Evolutionary conservation across 2,113 vertebrate genomes (phyloP), one percentile per base, ranked within the genome.

Genomic region (Rattus rattus): DNA sequence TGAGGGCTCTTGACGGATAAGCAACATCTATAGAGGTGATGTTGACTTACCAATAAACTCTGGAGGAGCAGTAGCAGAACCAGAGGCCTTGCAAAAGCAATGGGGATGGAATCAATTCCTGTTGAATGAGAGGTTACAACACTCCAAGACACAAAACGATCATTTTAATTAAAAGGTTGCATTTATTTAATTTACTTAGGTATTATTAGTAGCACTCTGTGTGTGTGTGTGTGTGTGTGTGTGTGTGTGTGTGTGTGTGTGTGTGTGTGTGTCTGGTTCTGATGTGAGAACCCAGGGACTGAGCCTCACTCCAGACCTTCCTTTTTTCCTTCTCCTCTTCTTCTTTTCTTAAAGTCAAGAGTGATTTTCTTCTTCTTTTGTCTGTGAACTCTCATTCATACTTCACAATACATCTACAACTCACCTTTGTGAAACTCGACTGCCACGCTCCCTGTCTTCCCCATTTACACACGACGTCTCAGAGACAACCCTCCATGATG

Each of bases 401-500:
- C 36, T 69, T 96, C 17, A 52, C 7, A 67, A 30, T 22, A 65
- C 54, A 36, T 36, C 63, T 77, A 43, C 67, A 14, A 8, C 36
- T 54, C 59, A 12, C 28, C 20, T 77, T n/a, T 87, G 22, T 59
- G 30, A 93, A 80, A 83, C 12, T 24, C 2, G 77, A 72, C 10
- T 65, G 73, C 52, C 6, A 54, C 3, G 33, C 73, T 83, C 7
- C 56, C 33, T n/a, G 4, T n/a, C 52, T 56, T 36, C 8, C 47
- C 16, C 9, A 43, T 22, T 20, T 54, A 54, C 16, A 84, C 9
- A 52, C 22, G 7, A n/a, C 61, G 86, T 88, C 36, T 90, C 43
- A 8, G 0, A 28, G 2, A 5, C 20, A 73, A 2, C 26, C n/a
- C 59, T 52, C 79, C 10, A 0, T 19, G 49, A 61, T 19, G 61